Conservation (phyloP, 2,113 vertebrate genomes). For the Egretta garzetta region DNA sequence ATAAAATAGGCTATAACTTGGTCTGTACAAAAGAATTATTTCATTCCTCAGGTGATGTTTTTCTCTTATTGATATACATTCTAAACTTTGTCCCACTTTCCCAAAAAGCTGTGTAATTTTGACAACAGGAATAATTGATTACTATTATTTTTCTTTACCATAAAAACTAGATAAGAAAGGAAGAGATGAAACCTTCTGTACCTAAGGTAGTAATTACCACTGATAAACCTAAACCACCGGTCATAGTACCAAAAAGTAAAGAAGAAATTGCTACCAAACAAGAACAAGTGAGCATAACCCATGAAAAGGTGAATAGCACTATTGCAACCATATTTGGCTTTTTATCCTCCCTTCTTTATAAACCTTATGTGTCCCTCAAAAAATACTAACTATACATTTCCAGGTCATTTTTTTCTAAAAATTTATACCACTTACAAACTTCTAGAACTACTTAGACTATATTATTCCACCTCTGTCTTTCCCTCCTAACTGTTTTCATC, state of each 20-base stretch:
- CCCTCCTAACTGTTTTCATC: background rate
- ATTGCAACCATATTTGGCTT: background rate
- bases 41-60: background rate
- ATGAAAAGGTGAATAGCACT: constrained; percentile 76
- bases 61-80: background rate
- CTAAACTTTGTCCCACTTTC: background rate
- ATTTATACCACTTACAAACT: background rate
- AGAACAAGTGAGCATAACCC: constrained; percentile 74
- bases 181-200: constrained; percentile 72
- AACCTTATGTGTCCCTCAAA: background rate
- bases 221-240: constrained; percentile 51
- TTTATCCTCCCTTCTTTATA: background rate
- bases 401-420: background rate
- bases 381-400: constrained; percentile 42
- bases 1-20: background rate
- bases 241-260: constrained; percentile 47
- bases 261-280: constrained; percentile 68
- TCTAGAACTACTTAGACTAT: background rate
- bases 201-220: constrained; percentile 69
- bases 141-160: constrained; percentile 67
- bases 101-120: background rate
- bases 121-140: constrained; percentile 28
- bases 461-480: background rate
- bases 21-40: background rate
- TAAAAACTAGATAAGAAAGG: constrained; percentile 79